Percentiles rank a stretch among this genome's conserved stretches.
Evolutionary conservation across 2,797 vertebrate genomes (phyloP).

Genomic region (Anguilla obscura): DNA sequence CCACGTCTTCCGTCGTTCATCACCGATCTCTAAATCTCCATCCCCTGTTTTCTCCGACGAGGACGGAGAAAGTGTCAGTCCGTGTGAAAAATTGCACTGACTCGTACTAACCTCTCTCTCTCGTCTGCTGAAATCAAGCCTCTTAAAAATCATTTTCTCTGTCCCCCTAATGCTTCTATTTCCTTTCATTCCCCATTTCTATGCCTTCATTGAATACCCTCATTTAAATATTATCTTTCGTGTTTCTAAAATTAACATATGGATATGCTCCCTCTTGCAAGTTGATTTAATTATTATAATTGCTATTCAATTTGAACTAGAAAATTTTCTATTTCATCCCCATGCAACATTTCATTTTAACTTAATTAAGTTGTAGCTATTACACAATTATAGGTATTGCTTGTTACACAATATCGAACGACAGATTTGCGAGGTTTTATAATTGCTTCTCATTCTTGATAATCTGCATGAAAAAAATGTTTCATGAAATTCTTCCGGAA

Average conservation of each 20-base stretch:
- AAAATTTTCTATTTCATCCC: not conserved
- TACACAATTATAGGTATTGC: not conserved
- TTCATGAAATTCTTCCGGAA: not conserved
- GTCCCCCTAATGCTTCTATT: not conserved
- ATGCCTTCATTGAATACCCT: not conserved
- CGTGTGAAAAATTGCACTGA: not conserved
- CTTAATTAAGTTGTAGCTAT: not conserved
- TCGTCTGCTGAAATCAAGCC: not conserved
- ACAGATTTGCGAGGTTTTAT: not conserved
- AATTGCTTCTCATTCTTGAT: not conserved
- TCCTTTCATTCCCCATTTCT: not conserved
- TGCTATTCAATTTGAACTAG: not conserved
- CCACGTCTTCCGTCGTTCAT: not conserved
- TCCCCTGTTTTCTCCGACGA: not conserved
- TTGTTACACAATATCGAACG: not conserved
- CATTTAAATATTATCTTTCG: not conserved
- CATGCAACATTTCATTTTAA: not conserved
- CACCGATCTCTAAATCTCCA: not conserved
- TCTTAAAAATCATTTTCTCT: not conserved
- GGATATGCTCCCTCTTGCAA: not conserved
- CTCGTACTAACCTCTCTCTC: not conserved
- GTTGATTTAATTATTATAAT: not conserved
- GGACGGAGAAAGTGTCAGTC: not conserved
- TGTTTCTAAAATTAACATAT: conserved; percentile 6
- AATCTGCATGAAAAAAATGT: not conserved